Percentiles rank a stretch among this genome's conserved stretches.
Evolutionary conservation across 2,888 invertebrate genomes (phyloP).

Genomic region (Drosophila engyochracea): DNA sequence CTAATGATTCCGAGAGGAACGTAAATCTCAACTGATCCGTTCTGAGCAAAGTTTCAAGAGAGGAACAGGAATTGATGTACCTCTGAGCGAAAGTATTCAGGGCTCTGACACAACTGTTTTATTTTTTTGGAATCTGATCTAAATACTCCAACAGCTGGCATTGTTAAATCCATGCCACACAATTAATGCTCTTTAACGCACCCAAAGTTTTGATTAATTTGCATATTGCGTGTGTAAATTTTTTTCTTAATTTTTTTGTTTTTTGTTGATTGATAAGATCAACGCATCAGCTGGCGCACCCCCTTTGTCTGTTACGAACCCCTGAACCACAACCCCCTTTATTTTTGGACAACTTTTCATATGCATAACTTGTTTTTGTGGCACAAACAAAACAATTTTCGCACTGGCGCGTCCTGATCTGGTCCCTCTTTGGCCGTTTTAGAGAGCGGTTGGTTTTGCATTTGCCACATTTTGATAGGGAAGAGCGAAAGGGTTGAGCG

Average conservation of each 20-base stretch:
- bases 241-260: not conserved
- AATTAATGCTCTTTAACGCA: conserved; percentile 6
- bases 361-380: conserved; percentile 67
- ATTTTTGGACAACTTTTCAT: conserved; percentile 2
- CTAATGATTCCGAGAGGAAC: too few relatives aligned
- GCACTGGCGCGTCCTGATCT: conserved; percentile 60
- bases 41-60: not conserved
- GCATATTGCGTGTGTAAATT: conserved; percentile 62
- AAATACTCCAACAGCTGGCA: conserved; percentile 57
- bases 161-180: conserved; percentile 54
- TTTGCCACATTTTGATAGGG: conserved; percentile 2
- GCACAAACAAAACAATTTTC: conserved; percentile 74
- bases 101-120: not conserved
- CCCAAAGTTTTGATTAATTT: conserved; percentile 68
- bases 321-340: not conserved
- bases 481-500: conserved; percentile 6
- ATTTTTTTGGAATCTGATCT: conserved; percentile 17
- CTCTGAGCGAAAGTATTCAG: not conserved
- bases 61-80: not conserved
- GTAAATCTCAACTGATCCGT: not conserved
- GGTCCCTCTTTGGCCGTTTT: conserved; percentile 7
- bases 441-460: conserved; percentile 15
- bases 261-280: conserved; percentile 61
- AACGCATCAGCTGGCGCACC: conserved; percentile 65
- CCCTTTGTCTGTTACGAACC: not conserved